These are phyloP conservation scores for Drosophila ochracea DNA, from an alignment of 2,888 invertebrate genomes.

Conservation along the genomic window DNA sequence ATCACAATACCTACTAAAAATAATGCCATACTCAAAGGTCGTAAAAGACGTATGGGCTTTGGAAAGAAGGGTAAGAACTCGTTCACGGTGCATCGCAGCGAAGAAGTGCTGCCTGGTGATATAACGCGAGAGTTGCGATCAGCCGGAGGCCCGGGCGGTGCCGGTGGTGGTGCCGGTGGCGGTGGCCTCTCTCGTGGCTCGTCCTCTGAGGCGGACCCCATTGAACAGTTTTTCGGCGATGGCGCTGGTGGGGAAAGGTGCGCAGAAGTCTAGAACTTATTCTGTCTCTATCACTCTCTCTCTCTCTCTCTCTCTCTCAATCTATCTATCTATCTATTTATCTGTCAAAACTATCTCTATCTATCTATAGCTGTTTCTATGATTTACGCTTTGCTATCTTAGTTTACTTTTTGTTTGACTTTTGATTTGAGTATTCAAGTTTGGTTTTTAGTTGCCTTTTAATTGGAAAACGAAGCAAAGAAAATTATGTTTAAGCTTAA, in stretches of 20 bases:
- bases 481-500: constrained; percentile 30
- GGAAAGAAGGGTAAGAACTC: constrained; percentile 98
- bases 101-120: constrained; percentile 95
- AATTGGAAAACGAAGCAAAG: constrained; percentile 38
- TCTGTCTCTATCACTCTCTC: constrained; percentile 47
- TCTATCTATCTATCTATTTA: constrained; percentile 43
- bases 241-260: constrained; percentile 91
- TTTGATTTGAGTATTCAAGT: constrained; percentile 52
- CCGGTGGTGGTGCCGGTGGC: constrained; percentile 76
- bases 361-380: constrained; percentile 37
- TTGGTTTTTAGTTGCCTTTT: constrained; percentile 58
- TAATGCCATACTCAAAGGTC: constrained; percentile 87
- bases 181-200: constrained; percentile 90
- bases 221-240: constrained; percentile 90
- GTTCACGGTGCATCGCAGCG: constrained; percentile 98
- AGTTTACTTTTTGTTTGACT: constrained; percentile 45
- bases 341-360: constrained; percentile 36
- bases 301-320: constrained; percentile 34
- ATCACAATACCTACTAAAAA: constrained; percentile 43
- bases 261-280: constrained; percentile 80
- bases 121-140: constrained; percentile 86
- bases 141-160: constrained; percentile 58
- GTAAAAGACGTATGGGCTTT: constrained; percentile 97
- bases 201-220: constrained; percentile 97
- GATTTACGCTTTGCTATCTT: constrained; percentile 56